Percentiles rank a stretch among this genome's conserved stretches.
Conservation (phyloP, 2,113 vertebrate genomes). For the Eira barbara region DNA sequence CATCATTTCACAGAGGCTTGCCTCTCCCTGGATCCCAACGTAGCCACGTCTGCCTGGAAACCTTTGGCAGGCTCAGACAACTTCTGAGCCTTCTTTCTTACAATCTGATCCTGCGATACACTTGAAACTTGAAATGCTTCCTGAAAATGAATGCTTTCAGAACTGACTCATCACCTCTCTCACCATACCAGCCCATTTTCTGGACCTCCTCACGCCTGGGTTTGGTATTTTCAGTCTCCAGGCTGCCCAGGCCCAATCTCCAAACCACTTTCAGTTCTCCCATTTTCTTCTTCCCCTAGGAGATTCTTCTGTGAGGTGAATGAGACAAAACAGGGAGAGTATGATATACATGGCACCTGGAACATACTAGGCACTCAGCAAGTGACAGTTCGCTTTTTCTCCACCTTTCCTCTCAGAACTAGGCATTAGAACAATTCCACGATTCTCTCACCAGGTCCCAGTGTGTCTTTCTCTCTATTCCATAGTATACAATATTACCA, state of each 20-base stretch:
- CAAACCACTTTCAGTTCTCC: neutral
- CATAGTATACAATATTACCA: neutral
- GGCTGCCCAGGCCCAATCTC: neutral
- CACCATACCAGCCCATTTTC: neutral
- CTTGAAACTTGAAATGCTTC: neutral
- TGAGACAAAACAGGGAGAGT: neutral
- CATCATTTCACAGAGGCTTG: slow-evolving; percentile 29
- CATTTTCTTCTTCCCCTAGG: neutral
- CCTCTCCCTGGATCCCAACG: slow-evolving; percentile 10
- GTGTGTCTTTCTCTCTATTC: neutral
- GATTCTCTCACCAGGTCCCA: neutral
- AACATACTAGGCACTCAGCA: neutral
- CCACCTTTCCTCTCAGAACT: neutral
- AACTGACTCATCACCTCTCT: neutral
- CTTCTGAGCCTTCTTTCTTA: neutral
- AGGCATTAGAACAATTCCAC: neutral
- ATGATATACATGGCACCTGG: neutral
- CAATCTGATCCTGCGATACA: neutral
- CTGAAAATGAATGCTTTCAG: neutral
- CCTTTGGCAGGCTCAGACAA: slow-evolving; percentile 37
- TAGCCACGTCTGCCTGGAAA: slow-evolving; percentile 36
- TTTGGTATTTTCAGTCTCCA: neutral
- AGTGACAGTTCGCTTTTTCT: neutral
- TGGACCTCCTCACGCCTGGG: neutral
- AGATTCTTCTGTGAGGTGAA: neutral